Conservation (phyloP, 2,113 vertebrate species). For the Dicerorhinus sumatrensis region DNA sequence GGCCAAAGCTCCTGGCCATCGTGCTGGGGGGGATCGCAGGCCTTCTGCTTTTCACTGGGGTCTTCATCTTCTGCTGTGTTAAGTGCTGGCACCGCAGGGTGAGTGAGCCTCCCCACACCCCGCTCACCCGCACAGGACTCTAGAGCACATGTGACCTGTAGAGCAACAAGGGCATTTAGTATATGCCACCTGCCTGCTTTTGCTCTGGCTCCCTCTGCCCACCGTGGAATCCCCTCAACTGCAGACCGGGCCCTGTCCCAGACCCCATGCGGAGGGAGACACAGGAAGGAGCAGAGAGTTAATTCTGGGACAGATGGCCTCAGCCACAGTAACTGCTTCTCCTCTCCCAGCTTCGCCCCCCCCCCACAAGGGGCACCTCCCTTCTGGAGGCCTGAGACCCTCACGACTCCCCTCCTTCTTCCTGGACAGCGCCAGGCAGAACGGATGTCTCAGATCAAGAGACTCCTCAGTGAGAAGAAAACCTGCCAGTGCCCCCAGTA, state of each 20-base stretch:
- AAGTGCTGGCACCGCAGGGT: conserved; percentile 80
- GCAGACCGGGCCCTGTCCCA: background rate
- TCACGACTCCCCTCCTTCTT: conserved; percentile 73
- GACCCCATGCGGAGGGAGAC: background rate
- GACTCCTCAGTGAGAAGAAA: conserved; percentile 86
- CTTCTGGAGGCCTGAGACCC: conserved; percentile 62
- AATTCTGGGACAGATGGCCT: conserved; percentile 34
- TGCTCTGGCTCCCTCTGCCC: background rate
- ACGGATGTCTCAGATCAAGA: conserved; percentile 84
- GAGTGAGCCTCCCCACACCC: conserved; percentile 60
- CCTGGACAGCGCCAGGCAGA: conserved; percentile 82
- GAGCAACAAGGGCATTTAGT: background rate
- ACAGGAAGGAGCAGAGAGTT: background rate
- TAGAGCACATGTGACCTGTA: background rate
- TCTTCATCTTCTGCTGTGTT: conserved; percentile 62
- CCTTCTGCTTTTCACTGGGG: conserved; percentile 26
- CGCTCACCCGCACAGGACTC: too few relatives aligned
- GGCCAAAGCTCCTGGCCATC: background rate
- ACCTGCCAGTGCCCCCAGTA: conserved; percentile 87
- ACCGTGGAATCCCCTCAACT: background rate
- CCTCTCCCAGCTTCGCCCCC: background rate
- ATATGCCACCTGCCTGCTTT: background rate
- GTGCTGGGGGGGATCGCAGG: background rate
- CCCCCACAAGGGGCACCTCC: conserved; percentile 28
- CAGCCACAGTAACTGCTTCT: conserved; percentile 51